Evolutionary conservation across 2,797 vertebrate species (phyloP), one percentile per base, ranked within the genome.

Genomic region (Mastacembelus armatus): DNA sequence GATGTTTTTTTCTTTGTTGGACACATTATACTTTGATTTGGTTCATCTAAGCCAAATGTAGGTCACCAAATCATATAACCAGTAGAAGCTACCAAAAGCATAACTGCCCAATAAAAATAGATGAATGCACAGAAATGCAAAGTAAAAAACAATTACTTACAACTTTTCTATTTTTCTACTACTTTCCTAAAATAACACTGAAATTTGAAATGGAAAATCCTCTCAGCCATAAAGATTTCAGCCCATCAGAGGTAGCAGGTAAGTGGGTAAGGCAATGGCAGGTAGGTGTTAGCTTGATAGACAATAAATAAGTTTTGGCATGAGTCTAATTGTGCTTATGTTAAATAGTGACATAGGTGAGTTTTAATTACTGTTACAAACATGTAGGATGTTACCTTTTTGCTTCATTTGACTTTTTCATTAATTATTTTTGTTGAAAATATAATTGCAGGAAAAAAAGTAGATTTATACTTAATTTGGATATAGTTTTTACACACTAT

Each of bases 341-440:
- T 19, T 10, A 15, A 33, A 42, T 51, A 27, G 27, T 36, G 38
- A 45, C 5, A n/a, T 21, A 3, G 15, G 3, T 11, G 1, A 11
- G 11, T 39, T 62, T 56, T 32, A 22, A 9, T 2, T 48, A 16
- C 16, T 35, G 1, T 29, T 32, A 22, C 5, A 32, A 12, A 21
- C 3, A 26, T 26, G 24, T 26, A 7, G 11, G 14, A 44, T 14
- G 5, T 24, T 42, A n/a, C n/a, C n/a, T n/a, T n/a, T n/a, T n/a
- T n/a, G n/a, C 7, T 10, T 11, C 14, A 38, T 2, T 1, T 56
- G 10, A 7, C 0, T 0, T 21, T 14, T n/a, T n/a, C n/a, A n/a
- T n/a, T n/a, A n/a, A n/a, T n/a, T n/a, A n/a, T n/a, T n/a, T n/a
- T n/a, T n/a, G n/a, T n/a, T n/a, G n/a, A n/a, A n/a, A n/a, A n/a